Conservation (phyloP, 2,888 invertebrate genomes). For the Agrenia bidenticulata region DNA sequence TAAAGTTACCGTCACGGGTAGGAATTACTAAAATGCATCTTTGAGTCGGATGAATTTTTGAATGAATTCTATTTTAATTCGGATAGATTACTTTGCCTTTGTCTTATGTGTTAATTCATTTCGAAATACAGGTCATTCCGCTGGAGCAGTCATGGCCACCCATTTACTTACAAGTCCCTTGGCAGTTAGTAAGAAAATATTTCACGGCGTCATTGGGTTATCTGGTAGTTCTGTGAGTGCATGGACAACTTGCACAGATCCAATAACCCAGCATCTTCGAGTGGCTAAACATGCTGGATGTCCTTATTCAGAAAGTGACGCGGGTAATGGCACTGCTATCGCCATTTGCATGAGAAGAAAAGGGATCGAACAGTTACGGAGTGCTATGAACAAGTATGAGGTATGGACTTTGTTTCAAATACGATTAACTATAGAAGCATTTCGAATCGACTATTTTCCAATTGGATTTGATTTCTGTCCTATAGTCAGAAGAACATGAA, state of each 20-base stretch:
- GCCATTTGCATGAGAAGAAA: constrained; percentile 25
- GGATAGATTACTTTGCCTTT: too few species aligned
- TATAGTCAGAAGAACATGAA: constrained; percentile 22
- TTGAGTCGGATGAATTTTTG: too few species aligned
- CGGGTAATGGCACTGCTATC: too few species aligned
- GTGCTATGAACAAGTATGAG: constrained; percentile 13
- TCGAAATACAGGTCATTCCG: constrained; percentile 28
- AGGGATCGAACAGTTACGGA: constrained; percentile 1
- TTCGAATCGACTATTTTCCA: too few species aligned
- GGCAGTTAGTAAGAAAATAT: constrained; percentile 11
- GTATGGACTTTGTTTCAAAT: too few species aligned
- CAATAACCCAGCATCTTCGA: constrained; percentile 36
- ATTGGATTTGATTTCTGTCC: constrained; percentile 6
- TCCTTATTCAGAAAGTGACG: constrained; percentile 2
- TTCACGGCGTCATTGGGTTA: constrained; percentile 32
- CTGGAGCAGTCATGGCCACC: constrained; percentile 36
- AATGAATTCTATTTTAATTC: too few species aligned
- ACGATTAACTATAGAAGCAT: too few species aligned
- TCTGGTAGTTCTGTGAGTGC: constrained; percentile 39
- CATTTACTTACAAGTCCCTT: constrained; percentile 35
- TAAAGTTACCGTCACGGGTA: constrained; percentile 29
- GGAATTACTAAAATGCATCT: too few species aligned
- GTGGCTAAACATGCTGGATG: constrained; percentile 29
- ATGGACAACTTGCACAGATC: constrained; percentile 38
- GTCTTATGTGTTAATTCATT: too few species aligned